Evolutionary conservation across 2,797 vertebrate species (phyloP).

Genomic region (Gephyroberyx darwinii): DNA sequence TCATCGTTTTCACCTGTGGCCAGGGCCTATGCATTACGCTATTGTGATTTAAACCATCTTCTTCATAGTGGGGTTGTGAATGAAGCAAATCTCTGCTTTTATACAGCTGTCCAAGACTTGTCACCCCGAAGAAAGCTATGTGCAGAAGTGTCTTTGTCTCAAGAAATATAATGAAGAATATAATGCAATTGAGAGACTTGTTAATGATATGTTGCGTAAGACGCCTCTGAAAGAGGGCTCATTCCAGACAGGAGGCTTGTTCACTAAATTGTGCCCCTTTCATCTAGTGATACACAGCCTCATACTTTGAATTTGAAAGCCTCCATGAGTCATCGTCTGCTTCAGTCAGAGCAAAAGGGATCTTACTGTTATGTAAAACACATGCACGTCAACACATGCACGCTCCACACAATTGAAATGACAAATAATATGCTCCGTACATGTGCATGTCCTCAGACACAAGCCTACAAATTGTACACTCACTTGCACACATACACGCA

Average conservation of each 20-base stretch:
- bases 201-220: conserved; percentile 1
- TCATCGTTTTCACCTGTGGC: neutral
- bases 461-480: neutral
- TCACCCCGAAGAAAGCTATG: neutral
- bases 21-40: neutral
- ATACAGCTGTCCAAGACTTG: neutral
- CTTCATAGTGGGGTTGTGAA: neutral
- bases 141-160: neutral
- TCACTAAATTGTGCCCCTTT: conserved; percentile 30
- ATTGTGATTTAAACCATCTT: neutral
- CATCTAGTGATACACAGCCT: conserved; percentile 30
- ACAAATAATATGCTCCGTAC: neutral
- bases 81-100: neutral
- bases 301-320: conserved; percentile 36
- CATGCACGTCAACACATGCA: neutral
- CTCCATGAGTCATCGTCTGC: conserved; percentile 42
- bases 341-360: conserved; percentile 5
- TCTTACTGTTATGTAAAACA: conserved; percentile 23
- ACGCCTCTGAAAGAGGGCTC: neutral
- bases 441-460: neutral
- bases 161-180: neutral
- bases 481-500: neutral
- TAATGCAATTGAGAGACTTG: neutral
- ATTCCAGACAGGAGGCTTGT: conserved; percentile 16
- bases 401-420: neutral